Evolutionary conservation across 2,797 vertebrate genomes (phyloP), one percentile per base, ranked within the genome.

Genomic region (Myotis pilosus): DNA sequence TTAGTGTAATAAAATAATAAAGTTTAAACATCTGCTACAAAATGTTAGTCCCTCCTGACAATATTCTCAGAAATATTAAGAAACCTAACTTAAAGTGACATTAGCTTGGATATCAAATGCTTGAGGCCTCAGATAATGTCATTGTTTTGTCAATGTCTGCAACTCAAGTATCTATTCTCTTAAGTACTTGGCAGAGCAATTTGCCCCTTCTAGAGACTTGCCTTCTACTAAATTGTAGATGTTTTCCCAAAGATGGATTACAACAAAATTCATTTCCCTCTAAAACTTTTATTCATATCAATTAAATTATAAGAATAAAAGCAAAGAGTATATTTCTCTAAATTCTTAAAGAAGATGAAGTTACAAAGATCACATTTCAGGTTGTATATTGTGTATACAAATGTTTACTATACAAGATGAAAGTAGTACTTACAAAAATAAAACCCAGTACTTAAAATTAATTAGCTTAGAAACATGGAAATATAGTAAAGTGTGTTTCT

Each of bases 71-170:
- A 90, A 13, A 78, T 13, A 78, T 84, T 69, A 53, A 44, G 25
- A 89, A 82, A 11, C 11, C 60, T n/a, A 78, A 81, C 15, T 87
- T 64, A 81, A 95, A 88, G 66, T 84, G 79, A 81, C 20, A 38
- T 76, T 89, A 89, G 3, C n/a, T 80, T 94, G 49, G 3, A 79
- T 49, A 82, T 53, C 15, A 94, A 94, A 86, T 69, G 15, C 9
- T 60, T 64, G 20, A 71, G 41, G 25, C 3, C 8, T 4, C n/a
- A 79, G 13, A 92, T 44, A 83, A 85, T 53, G 19, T n/a, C 83
- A 86, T 11, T 10, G 10, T 75, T 92, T 47, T 79, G 28, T 75
- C 68, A 86, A 53, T n/a, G 13, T 91, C 47, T 55, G 10, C 2
- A 91, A 66, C 8, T 11, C 41, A 78, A 81, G 71, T 49, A n/a